Conservation (phyloP, 2,888 invertebrate genomes). For the Homarus gammarus region DNA sequence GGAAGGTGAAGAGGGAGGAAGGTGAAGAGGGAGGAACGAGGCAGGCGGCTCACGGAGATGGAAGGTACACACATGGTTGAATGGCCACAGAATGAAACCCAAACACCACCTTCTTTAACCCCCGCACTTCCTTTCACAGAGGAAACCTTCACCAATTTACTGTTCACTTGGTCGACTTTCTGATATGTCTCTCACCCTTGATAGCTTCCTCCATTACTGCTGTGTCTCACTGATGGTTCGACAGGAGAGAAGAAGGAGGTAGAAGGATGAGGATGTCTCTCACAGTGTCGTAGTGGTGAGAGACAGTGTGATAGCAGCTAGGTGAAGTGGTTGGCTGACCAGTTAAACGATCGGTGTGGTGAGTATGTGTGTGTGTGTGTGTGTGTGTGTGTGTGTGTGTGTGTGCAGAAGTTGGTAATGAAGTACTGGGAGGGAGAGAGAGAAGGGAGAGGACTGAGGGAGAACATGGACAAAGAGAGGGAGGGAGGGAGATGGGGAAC, state of each 20-base stretch:
- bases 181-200: not conserved
- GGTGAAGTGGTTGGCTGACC: not conserved
- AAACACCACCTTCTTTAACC: conserved; percentile 39
- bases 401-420: too few relatives aligned
- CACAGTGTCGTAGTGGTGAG: not conserved
- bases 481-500: too few relatives aligned
- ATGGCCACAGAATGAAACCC: conserved; percentile 44
- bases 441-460: too few relatives aligned
- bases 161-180: conserved; percentile 1
- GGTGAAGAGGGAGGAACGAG: too few relatives aligned
- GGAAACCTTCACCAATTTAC: conserved; percentile 3
- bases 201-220: not conserved
- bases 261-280: not conserved
- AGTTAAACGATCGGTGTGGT: not conserved
- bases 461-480: too few relatives aligned
- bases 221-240: not conserved
- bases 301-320: not conserved
- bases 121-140: not conserved
- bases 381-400: too few relatives aligned
- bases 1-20: too few relatives aligned
- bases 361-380: too few relatives aligned
- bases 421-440: too few relatives aligned
- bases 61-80: conserved; percentile 32
- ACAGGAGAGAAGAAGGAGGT: too few relatives aligned
- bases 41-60: conserved; percentile 10